phyloP scores from a whole-genome alignment of 2,113 vertebrate genomes.

The Crypturellus undulatus region DNA sequence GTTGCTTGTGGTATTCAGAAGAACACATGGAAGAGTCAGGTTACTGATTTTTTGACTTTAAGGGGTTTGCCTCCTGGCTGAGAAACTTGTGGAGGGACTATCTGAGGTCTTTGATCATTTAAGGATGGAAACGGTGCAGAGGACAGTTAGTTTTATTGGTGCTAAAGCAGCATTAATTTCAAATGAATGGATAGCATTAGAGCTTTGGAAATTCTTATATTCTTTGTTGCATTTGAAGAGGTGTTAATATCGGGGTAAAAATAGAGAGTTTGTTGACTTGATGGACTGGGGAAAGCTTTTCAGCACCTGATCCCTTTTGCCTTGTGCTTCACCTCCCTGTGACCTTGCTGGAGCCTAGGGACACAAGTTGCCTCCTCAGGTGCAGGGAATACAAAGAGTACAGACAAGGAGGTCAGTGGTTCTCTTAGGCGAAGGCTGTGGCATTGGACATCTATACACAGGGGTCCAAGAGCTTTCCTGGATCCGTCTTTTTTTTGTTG shows the following conservation, averaged over 20 bases:
- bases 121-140: not conserved
- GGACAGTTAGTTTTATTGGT: not conserved
- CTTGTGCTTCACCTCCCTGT: not conserved
- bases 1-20: rapidly evolving
- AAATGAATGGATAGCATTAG: not conserved
- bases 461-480: not conserved
- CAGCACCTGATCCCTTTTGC: not conserved
- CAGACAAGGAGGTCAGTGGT: not conserved
- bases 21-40: not conserved
- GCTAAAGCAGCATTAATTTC: not conserved
- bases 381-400: not conserved
- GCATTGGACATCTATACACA: not conserved
- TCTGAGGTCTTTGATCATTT: not conserved
- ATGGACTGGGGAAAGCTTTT: not conserved
- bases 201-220: not conserved
- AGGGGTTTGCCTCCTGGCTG: not conserved
- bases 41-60: not conserved
- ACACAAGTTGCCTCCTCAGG: not conserved
- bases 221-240: not conserved
- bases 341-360: not conserved
- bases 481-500: not conserved
- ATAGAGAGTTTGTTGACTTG: not conserved
- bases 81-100: not conserved
- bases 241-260: not conserved
- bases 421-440: not conserved